Evolutionary conservation across 2,888 invertebrate species (phyloP).

Genomic region (Parnassius glacialis): DNA sequence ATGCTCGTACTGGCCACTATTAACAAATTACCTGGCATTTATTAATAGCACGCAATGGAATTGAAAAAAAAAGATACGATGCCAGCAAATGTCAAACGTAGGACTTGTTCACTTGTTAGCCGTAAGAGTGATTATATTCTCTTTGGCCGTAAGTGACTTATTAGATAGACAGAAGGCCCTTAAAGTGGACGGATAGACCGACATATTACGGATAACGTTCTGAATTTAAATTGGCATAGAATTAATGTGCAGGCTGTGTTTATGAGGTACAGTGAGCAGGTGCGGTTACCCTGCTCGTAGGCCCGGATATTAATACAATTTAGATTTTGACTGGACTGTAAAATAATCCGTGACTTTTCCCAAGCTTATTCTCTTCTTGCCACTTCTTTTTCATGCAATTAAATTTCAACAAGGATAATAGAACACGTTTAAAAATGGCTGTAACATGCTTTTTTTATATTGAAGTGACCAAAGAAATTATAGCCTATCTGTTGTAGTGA

Average conservation of each 20-base stretch:
- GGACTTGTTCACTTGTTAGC: conserved; percentile 33
- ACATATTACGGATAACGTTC: conserved; percentile 44
- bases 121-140: no score
- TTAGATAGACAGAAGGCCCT: conserved; percentile 57
- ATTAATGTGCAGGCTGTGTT: conserved; percentile 42
- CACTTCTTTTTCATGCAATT: no score
- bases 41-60: conserved; percentile 28
- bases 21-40: conserved; percentile 11
- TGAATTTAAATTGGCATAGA: conserved; percentile 51
- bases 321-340: no score
- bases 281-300: conserved; percentile 35
- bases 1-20: conserved; percentile 8
- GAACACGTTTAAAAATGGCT: no score
- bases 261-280: conserved; percentile 43
- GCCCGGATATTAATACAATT: not conserved
- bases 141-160: conserved; percentile 33
- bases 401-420: no score
- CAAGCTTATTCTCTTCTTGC: no score
- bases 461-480: no score
- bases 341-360: no score
- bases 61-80: conserved; percentile 29
- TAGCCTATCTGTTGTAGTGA: no score
- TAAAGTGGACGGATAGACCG: conserved; percentile 48
- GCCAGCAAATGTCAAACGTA: conserved; percentile 40
- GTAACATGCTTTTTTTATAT: no score